Conservation (phyloP, 2,113 vertebrate genomes). For the Indicator maculatus region DNA sequence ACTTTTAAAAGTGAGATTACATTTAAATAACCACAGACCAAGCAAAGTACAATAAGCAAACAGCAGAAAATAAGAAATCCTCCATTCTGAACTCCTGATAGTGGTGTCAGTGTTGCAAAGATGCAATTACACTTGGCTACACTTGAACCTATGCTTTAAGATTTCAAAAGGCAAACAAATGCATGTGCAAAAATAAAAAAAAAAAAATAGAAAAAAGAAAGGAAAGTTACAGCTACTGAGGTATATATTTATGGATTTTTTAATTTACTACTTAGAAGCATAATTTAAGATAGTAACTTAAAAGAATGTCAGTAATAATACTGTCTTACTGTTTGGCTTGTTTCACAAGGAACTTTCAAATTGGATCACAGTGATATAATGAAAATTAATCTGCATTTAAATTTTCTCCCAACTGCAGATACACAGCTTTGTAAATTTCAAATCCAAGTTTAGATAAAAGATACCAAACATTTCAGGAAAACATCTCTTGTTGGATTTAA, state of each 20-base stretch:
- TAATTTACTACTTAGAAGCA: background rate
- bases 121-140: background rate
- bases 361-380: background rate
- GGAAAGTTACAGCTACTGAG: background rate
- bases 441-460: background rate
- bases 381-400: background rate
- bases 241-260: background rate
- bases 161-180: background rate
- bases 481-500: background rate
- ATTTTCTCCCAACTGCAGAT: background rate
- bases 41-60: constrained; percentile 27
- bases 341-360: background rate
- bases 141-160: background rate
- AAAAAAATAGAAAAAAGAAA: background rate
- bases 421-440: background rate
- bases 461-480: background rate
- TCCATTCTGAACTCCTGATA: background rate
- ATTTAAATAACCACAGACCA: constrained; percentile 40
- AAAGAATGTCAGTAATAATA: background rate
- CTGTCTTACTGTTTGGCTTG: background rate
- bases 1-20: background rate
- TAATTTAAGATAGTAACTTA: background rate
- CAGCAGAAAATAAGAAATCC: background rate
- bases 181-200: background rate
- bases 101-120: background rate